These are phyloP conservation scores for Montipora capricornis DNA, from an alignment of 64 coral and sea anemone species.

Conservation along the genomic window DNA sequence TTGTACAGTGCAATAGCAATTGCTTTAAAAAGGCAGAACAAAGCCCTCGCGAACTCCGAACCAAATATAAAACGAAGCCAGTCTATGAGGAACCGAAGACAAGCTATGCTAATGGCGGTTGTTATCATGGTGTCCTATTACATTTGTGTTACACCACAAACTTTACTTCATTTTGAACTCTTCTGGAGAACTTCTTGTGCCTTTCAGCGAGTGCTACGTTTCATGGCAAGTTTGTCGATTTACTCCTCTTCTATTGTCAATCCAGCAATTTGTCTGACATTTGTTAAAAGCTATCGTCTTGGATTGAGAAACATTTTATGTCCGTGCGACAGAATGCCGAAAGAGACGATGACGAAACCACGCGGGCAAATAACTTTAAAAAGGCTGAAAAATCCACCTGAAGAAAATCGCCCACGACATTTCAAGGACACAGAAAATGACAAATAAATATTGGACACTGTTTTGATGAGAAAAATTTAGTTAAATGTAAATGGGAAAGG, in stretches of 20 bases:
- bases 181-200: background rate
- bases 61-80: background rate
- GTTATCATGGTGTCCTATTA: background rate
- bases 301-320: constrained; percentile 13
- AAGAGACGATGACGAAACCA: background rate
- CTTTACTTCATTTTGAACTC: background rate
- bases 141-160: background rate
- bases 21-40: background rate
- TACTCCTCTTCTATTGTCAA: background rate
- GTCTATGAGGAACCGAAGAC: background rate
- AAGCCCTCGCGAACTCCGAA: background rate
- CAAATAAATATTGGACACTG: too few species aligned
- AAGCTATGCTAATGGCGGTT: background rate
- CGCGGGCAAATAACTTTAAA: too few species aligned
- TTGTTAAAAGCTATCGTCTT: constrained; percentile 10
- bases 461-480: too few species aligned
- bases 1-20: background rate
- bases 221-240: background rate
- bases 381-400: too few species aligned
- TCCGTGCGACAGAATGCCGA: background rate
- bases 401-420: too few species aligned
- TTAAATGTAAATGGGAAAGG: too few species aligned
- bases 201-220: background rate
- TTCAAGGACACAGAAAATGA: too few species aligned
- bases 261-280: constrained; percentile 5